Base-by-base conservation (phyloP, 2,888 invertebrate genomes). In the Dicranocentrus wangi region DNA sequence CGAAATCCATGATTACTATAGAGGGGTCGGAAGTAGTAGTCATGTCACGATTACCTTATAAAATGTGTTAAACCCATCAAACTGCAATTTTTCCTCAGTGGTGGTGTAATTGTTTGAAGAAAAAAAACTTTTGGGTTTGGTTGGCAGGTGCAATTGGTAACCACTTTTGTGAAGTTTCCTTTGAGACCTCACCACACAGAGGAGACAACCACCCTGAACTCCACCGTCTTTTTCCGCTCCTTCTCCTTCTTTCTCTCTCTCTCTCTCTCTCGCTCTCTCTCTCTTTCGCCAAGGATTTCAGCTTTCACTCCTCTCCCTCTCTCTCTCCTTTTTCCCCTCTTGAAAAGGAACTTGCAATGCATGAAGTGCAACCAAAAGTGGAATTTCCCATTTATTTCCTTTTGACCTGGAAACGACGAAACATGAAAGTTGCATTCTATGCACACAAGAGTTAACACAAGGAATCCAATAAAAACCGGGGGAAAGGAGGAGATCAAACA, bases 41-140 rank as follows among this genome's bases (percentile, higher is more conserved):
- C 61, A 43, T 51, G 77, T 78, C 77, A 78, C 77, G 77, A 78
- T 51, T 53, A 70, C 17, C 70, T 60, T 66, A 58, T 61, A 63
- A 69, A 70, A 42, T 78, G 77, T 78, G 69, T 27, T 39, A 63
- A 70, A 78, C 61, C 61, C 63, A 78, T 69, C 71, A 71, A 65
- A 71, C 27, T 60, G 65, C 53, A 71, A 79, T 71, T 79, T 79
- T 47, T 47, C 5, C 47, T 8, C 39, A 39, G 13, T 39, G n/a
- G 32, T 32, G 32, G 32, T 47, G 8, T 47, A 47, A 47, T 47
- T 47, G 39, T 47, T 47, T 47, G 47, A 15, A 47, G 15, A 13
- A 5, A 47, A 47, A 17, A 17, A 17, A 47, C 8, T 13, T n/a
- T n/a, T 47, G 47, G 13, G 39, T 32, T 32, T 32, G 19, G 25